These are phyloP conservation scores for Xenus cinereus DNA, from an alignment of 2,113 vertebrate genomes.

Conservation along the genomic window DNA sequence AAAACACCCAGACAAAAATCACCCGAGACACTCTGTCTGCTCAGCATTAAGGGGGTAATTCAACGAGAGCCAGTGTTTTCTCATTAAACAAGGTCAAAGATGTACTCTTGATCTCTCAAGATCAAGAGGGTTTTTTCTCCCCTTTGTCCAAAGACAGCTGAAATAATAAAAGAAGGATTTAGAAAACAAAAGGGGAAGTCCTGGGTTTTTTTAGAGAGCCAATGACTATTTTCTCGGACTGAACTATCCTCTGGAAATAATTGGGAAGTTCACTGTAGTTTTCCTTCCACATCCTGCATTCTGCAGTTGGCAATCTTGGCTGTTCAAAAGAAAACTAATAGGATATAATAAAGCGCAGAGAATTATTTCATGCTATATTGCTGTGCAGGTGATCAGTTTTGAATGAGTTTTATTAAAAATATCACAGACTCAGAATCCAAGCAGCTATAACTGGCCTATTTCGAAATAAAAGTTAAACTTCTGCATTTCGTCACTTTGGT, in stretches of 20 bases:
- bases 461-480: not conserved
- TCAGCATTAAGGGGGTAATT: not conserved
- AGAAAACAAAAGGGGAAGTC: conserved; percentile 3
- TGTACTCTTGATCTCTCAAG: conserved; percentile 1
- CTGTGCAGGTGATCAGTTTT: not conserved
- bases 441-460: not conserved
- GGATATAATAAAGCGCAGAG: not conserved
- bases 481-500: not conserved
- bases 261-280: not conserved
- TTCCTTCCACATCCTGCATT: not conserved
- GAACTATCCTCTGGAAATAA: conserved; percentile 43
- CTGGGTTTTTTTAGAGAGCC: not conserved
- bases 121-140: not conserved
- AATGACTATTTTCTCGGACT: not conserved
- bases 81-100: conserved; percentile 29
- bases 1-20: not conserved
- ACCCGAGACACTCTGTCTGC: not conserved
- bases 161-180: conserved; percentile 49
- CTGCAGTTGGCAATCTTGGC: not conserved
- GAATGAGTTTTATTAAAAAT: not conserved
- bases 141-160: conserved; percentile 55
- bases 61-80: not conserved
- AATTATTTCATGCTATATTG: not conserved
- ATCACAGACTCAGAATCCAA: not conserved
- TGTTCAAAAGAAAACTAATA: not conserved